Conservation (phyloP, 2,797 vertebrate species). For the Epinephelus malabaricus region DNA sequence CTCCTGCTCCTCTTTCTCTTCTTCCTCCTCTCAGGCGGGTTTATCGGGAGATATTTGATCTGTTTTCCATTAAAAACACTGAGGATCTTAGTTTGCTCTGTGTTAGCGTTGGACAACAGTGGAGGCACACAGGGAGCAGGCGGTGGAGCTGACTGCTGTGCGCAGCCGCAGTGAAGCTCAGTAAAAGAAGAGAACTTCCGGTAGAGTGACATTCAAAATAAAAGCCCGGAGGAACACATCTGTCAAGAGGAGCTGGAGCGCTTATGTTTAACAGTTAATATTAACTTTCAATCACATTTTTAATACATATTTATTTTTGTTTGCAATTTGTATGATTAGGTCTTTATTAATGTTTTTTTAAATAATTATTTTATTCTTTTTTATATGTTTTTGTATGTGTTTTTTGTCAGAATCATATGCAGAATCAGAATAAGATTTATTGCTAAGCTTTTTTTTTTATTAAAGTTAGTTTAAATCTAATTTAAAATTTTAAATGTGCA, state of each 20-base stretch:
- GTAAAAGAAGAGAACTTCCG: slow-evolving; percentile 23
- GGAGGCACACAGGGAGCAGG: slow-evolving; percentile 39
- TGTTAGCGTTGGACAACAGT: slow-evolving; percentile 41
- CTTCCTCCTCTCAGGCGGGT: slow-evolving; percentile 1
- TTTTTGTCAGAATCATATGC: too few relatives aligned
- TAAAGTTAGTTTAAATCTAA: too few relatives aligned
- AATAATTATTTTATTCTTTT: too few relatives aligned
- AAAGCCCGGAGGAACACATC: slow-evolving; percentile 12
- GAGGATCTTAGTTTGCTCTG: not conserved
- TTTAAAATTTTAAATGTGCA: too few relatives aligned
- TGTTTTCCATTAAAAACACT: slow-evolving; percentile 1
- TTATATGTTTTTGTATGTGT: too few relatives aligned
- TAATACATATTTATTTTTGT: too few relatives aligned
- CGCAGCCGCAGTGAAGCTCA: slow-evolving; percentile 60
- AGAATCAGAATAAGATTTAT: too few relatives aligned
- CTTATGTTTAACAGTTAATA: too few relatives aligned
- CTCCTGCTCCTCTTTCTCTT: slow-evolving; percentile 6
- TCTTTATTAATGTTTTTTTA: too few relatives aligned
- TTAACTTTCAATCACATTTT: too few relatives aligned
- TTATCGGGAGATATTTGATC: not conserved
- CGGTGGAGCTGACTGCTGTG: slow-evolving; percentile 51
- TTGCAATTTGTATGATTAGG: too few relatives aligned
- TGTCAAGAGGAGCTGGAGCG: not conserved
- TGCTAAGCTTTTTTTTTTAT: too few relatives aligned
- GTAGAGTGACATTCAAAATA: slow-evolving; percentile 39